These are phyloP conservation scores for Steromphala cineraria DNA, from an alignment of 2,888 invertebrate species.

Conservation along the genomic window DNA sequence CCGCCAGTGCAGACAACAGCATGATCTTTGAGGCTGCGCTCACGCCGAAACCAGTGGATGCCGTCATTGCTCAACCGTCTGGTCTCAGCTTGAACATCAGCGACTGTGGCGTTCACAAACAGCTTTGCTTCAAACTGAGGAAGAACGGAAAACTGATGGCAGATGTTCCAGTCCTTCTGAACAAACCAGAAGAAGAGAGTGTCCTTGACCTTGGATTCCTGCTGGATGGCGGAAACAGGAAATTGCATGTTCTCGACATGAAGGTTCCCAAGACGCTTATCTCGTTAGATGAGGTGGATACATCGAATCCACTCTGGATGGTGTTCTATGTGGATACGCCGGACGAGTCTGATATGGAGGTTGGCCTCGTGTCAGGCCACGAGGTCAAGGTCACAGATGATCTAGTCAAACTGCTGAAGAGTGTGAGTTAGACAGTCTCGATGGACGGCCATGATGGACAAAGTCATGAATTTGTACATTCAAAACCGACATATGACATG, in stretches of 20 bases:
- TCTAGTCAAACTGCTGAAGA: not conserved
- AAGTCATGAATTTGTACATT: too few relatives aligned
- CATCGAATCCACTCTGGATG: not conserved
- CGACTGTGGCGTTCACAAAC: not conserved
- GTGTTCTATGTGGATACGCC: not conserved
- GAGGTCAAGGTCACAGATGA: not conserved
- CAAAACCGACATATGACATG: too few relatives aligned
- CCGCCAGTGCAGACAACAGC: not conserved
- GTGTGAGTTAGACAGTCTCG: too few relatives aligned
- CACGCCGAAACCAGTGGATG: not conserved
- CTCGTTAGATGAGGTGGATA: not conserved
- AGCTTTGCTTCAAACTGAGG: not conserved
- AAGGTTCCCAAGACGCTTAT: not conserved
- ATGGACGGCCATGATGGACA: too few relatives aligned
- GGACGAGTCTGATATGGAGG: not conserved
- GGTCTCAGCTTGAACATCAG: not conserved
- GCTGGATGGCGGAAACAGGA: not conserved
- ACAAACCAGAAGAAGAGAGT: not conserved
- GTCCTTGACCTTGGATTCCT: not conserved
- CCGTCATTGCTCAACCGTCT: not conserved
- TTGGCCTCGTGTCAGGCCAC: not conserved
- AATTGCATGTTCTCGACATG: not conserved
- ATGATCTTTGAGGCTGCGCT: not conserved
- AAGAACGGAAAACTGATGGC: not conserved
- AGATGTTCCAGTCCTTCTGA: not conserved